phyloP scores from a whole-genome alignment of 2,888 invertebrate species.

The Enchytraeus crypticus region DNA sequence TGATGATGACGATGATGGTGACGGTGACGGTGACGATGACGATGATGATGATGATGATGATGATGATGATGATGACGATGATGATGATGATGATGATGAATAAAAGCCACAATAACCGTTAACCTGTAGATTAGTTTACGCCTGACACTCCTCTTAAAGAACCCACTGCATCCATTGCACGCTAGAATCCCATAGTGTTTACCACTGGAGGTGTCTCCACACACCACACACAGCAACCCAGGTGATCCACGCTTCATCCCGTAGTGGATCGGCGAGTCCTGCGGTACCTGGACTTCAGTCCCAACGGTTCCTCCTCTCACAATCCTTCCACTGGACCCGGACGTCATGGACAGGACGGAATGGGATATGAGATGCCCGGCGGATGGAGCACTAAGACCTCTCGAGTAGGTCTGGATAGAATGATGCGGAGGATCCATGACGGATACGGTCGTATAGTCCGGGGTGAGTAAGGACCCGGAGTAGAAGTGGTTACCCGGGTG shows the following conservation, averaged over 20 bases:
- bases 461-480: not conserved
- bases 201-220: constrained; percentile 91
- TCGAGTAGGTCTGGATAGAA: not conserved
- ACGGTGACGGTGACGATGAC: not conserved
- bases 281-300: too few species aligned
- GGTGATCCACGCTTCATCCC: constrained; percentile 46
- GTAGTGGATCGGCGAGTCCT: too few species aligned
- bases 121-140: constrained; percentile 94
- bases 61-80: not conserved
- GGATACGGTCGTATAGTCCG: not conserved
- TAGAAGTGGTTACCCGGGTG: too few species aligned
- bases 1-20: not conserved
- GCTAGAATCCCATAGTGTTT: constrained; percentile 96
- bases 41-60: not conserved
- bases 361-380: too few species aligned
- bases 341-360: too few species aligned
- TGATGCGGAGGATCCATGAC: not conserved
- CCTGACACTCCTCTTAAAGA: constrained; percentile 92
- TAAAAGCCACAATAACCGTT: not conserved
- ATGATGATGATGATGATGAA: not conserved
- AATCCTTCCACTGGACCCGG: too few species aligned
- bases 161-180: constrained; percentile 97
- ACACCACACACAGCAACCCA: constrained; percentile 81
- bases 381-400: too few species aligned
- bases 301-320: too few species aligned